Base-by-base conservation (phyloP, 1,140 invertebrate species). In the Vanessa tameamea region DNA sequence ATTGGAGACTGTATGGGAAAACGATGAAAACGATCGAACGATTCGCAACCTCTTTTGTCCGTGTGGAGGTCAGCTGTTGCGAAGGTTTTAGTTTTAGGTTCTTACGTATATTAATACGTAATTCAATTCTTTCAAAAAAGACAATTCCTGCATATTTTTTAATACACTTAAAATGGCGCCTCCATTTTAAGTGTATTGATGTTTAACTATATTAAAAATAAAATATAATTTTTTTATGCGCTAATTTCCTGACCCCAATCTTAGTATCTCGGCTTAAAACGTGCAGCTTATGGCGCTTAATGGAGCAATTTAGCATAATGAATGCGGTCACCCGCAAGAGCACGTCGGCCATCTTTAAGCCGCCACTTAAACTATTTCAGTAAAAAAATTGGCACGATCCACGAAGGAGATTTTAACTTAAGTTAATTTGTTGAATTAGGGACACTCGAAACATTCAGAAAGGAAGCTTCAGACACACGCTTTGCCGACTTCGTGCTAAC, bases 231-330 rank as follows among this genome's bases (percentile, higher is more conserved):
- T 57, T 64, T 64, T 65, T 72, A 69, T 69, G 57, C 57, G 57
- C 74, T 76, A 76, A 76, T 76, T 76, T 75, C 63, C 59, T 68
- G 76, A 78, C 79, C 79, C 70, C 73, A 70, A 76, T 77, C 70
- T 69, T 50, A 76, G 78, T 78, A 73, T 77, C 77, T 80, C 66
- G 78, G 78, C 78, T 75, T 79, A 83, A 79, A 84, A 80, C 83
- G 76, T 76, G 74, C 77, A 75, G 82, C 80, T 85, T 86, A 84
- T 78, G 80, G 77, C 57, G 57, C 81, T 87, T 87, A 87, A 87
- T 87, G 77, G 82, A 78, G 80, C 81, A 82, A 82, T 87, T 84
- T 84, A 82, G 78, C 75, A 81, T 80, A 85, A 87, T 87, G 77
- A 87, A 87, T 81, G 83, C 79, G 73, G 73, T 76, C 76, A 69